A percentile compares a stretch with the other conserved stretches of the same genome.
Conservation (phyloP, 2,888 invertebrate species). For the Hirtodrosophila histrioides region DNA sequence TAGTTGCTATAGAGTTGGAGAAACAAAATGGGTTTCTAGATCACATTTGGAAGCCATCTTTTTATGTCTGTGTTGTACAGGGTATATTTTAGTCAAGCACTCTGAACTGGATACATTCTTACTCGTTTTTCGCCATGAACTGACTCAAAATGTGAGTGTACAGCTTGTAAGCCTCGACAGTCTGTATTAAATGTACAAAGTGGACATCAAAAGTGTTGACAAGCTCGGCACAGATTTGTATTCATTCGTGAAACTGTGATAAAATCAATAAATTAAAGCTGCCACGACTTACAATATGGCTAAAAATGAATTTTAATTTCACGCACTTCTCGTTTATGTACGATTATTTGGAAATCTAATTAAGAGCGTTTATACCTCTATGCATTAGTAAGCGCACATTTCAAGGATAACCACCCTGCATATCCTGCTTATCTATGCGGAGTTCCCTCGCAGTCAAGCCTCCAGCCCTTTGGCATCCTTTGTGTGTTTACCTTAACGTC, state of each 20-base stretch:
- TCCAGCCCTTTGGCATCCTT: slow-evolving; percentile 34
- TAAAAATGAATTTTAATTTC: not conserved
- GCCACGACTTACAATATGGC: not conserved
- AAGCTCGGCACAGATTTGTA: slow-evolving; percentile 7
- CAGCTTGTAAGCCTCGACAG: not conserved
- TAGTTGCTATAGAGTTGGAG: no score
- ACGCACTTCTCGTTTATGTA: not conserved
- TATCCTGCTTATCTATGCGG: slow-evolving; percentile 38
- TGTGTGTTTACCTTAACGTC: slow-evolving; percentile 53
- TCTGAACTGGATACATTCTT: no score
- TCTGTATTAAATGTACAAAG: slow-evolving; percentile 1
- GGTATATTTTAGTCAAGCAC: no score
- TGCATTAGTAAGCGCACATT: slow-evolving; percentile 7
- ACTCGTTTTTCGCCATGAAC: no score
- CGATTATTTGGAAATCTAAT: slow-evolving; percentile 24
- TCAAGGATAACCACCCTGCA: not conserved
- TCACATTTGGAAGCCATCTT: no score
- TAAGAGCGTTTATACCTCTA: slow-evolving; percentile 18
- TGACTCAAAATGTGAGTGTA: no score
- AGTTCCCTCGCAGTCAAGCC: not conserved
- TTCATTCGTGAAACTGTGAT: not conserved
- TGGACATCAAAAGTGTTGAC: not conserved
- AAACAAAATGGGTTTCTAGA: no score
- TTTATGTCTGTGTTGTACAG: no score
- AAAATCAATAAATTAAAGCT: slow-evolving; percentile 14